Evolutionary conservation across 1,140 invertebrate genomes (phyloP).

Genomic region (Pachyrhynchus sulphureomaculatus): DNA sequence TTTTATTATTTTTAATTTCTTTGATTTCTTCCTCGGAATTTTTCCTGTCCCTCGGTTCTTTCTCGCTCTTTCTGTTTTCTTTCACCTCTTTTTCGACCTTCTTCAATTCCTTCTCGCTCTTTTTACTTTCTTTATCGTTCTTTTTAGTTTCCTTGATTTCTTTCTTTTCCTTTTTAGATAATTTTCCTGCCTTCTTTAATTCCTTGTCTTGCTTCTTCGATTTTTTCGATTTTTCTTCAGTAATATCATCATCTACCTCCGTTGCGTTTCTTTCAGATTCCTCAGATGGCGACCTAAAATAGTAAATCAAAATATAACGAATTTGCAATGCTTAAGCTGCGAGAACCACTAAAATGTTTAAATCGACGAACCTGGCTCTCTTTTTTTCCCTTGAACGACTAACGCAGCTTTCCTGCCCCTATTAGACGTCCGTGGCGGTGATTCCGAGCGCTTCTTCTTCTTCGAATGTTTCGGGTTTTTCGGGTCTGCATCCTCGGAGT

Average conservation of each 20-base stretch:
- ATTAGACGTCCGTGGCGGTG: slow-evolving; percentile 17
- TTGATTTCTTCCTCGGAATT: too few species aligned
- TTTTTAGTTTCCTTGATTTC: slow-evolving; percentile 24
- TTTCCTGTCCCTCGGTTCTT: too few species aligned
- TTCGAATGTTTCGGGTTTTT: slow-evolving; percentile 11
- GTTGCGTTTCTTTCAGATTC: slow-evolving; percentile 27
- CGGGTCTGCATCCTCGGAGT: slow-evolving; percentile 9
- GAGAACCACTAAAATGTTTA: too few species aligned
- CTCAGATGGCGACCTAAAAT: slow-evolving; percentile 35
- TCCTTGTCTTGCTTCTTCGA: slow-evolving; percentile 35
- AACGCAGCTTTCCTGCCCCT: slow-evolving; percentile 38
- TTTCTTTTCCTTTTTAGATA: slow-evolving; percentile 21
- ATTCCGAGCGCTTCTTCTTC: slow-evolving; percentile 21
- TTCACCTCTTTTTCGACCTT: background rate
- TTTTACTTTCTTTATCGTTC: slow-evolving; percentile 42
- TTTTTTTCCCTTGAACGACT: slow-evolving; percentile 41
- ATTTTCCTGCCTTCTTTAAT: slow-evolving; percentile 5
- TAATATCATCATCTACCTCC: background rate
- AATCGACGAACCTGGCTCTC: slow-evolving; percentile 23
- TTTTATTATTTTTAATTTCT: background rate
- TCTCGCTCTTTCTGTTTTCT: slow-evolving; percentile 5
- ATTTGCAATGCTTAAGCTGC: too few species aligned
- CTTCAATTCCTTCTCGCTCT: slow-evolving; percentile 23
- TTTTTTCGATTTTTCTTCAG: slow-evolving; percentile 10
- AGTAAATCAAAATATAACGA: too few species aligned